Conservation (phyloP, 2,797 vertebrate genomes). For the Brachyrhaphis roseni region DNA sequence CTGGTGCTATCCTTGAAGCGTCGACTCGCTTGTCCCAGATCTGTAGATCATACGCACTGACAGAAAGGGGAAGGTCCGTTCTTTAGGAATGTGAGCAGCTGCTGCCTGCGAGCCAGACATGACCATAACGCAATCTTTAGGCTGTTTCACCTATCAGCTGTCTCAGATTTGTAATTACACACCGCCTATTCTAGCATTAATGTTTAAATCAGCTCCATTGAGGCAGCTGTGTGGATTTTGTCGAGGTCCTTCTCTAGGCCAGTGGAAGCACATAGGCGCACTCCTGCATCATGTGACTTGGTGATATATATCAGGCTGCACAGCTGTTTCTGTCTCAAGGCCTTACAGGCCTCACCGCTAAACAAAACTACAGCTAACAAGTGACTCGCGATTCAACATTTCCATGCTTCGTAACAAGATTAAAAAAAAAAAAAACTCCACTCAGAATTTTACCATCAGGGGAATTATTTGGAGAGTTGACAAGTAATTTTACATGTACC, state of each 20-base stretch:
- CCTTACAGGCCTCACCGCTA: conserved; percentile 8
- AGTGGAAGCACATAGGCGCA: conserved; percentile 18
- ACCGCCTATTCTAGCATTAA: conserved; percentile 1
- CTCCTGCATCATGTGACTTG: not conserved
- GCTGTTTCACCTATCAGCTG: conserved; percentile 13
- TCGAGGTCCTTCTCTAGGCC: not conserved
- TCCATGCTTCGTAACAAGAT: not conserved
- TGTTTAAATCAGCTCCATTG: not conserved
- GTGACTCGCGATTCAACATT: conserved; percentile 1
- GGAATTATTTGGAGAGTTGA: not conserved
- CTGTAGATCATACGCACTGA: conserved; percentile 30
- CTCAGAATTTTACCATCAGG: not conserved
- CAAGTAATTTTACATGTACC: not conserved
- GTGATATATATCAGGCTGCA: conserved; percentile 48
- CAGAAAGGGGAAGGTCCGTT: conserved; percentile 19
- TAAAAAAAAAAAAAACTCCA: not conserved
- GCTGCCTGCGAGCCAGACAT: conserved; percentile 42
- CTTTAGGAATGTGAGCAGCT: conserved; percentile 64
- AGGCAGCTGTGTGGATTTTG: not conserved
- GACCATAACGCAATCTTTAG: conserved; percentile 16
- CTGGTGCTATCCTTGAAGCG: conserved; percentile 6
- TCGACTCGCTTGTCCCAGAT: conserved; percentile 27
- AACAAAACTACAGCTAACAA: not conserved
- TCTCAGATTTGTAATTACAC: conserved; percentile 23
- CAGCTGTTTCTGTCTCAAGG: conserved; percentile 40